phyloP scores from a whole-genome alignment of 2,113 vertebrate genomes.

The Semicossyphus pulcher region DNA sequence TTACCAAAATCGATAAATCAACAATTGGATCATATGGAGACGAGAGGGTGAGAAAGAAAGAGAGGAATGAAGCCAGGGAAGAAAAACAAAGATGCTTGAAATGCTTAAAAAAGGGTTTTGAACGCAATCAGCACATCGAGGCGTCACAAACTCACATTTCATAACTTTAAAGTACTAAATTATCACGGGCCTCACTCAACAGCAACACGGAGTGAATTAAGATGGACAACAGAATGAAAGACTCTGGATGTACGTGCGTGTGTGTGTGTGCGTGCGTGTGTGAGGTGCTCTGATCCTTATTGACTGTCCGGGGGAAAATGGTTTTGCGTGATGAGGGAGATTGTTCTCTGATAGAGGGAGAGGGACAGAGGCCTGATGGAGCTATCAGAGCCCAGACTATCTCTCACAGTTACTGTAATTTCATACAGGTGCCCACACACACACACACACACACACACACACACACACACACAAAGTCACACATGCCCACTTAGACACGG shows the following conservation, averaged over 20 bases:
- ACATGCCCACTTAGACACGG: conserved; percentile 41
- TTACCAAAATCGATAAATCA: conserved; percentile 73
- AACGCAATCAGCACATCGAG: conserved; percentile 19
- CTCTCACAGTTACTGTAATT: conserved; percentile 77
- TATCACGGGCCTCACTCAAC: conserved; percentile 38
- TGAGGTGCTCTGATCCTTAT: conserved; percentile 55
- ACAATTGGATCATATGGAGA: conserved; percentile 67
- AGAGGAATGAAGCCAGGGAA: neutral
- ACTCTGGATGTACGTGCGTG: conserved; percentile 20
- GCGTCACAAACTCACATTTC: conserved; percentile 22
- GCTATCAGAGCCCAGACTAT: conserved; percentile 75
- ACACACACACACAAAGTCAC: conserved; percentile 11
- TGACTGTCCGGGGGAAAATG: conserved; percentile 66
- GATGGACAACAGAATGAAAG: conserved; percentile 59
- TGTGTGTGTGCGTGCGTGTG: neutral
- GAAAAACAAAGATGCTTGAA: conserved; percentile 1
- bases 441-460: conserved; percentile 12
- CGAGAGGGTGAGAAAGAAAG: conserved; percentile 14
- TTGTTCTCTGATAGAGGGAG: conserved; percentile 31
- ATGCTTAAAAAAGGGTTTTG: neutral
- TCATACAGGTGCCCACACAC: conserved; percentile 54
- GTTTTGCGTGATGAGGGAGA: conserved; percentile 55
- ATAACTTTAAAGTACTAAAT: conserved; percentile 36
- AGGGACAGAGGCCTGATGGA: conserved; percentile 76
- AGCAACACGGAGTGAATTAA: conserved; percentile 44